Conservation (phyloP, 2,113 vertebrate species). For the Sialia sialis region DNA sequence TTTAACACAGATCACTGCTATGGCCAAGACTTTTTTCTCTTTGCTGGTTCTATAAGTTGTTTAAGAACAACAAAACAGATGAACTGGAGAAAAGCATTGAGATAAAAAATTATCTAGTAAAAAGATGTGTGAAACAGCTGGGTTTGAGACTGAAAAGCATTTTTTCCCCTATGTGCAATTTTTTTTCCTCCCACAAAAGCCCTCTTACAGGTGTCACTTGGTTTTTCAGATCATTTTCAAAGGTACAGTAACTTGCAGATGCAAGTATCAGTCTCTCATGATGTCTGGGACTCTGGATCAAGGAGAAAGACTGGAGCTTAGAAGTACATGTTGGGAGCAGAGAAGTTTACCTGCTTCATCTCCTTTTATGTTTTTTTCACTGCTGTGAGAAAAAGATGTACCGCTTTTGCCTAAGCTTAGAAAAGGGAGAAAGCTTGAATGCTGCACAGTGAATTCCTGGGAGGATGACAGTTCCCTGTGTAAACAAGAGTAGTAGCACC, state of each 20-base stretch:
- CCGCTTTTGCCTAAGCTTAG: not conserved
- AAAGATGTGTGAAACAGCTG: not conserved
- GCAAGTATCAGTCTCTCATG: not conserved
- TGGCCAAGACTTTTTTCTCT: not conserved
- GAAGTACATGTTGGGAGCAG: not conserved
- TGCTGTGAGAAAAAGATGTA: not conserved
- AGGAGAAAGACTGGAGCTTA: not conserved
- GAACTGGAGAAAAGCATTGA: not conserved
- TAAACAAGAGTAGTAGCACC: not conserved
- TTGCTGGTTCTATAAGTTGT: not conserved
- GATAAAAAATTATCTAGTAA: not conserved
- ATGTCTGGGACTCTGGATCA: not conserved
- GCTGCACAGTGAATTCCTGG: not conserved
- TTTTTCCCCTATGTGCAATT: not conserved
- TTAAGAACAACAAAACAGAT: not conserved
- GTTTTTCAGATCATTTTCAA: not conserved
- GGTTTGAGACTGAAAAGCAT: not conserved
- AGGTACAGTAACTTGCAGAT: not conserved
- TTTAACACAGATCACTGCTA: not conserved
- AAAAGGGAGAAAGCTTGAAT: not conserved
- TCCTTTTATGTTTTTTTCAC: not conserved
- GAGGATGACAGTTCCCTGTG: not conserved
- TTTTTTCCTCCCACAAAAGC: not conserved
- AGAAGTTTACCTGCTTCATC: not conserved
- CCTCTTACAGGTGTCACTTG: not conserved